Base-by-base conservation (phyloP, 2,113 vertebrate species). In the Athene cunicularia region DNA sequence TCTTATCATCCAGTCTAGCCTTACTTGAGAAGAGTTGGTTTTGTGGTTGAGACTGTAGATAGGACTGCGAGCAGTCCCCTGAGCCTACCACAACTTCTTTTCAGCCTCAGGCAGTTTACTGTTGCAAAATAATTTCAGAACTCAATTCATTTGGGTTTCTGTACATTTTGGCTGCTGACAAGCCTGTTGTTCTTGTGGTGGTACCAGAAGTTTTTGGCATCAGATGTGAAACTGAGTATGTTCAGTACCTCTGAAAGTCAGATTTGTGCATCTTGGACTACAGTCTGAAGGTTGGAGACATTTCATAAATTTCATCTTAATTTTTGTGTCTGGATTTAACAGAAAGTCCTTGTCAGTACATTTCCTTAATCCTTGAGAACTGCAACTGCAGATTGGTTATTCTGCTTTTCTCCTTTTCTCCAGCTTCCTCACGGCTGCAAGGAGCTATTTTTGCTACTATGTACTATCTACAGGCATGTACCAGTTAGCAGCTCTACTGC, bases 51-150 rank as follows among this genome's bases (percentile, higher is more conserved):
- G 41, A 27, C 47, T 85, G 55, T 80, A 47, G 58, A 15, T 47
- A 16, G 37, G 63, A 75, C 5, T 6, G 27, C 0, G 0, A 56
- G 43, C 39, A 60, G 33, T 59, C 26, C 33, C 15, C 59, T 1
- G 3, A 76, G 53, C 33, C 49, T 90, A n/a, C 26, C 33, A 6
- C 19, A 43, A 15, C 30, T 75, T 83, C 43, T 82, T 41, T 83
- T 49, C 53, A 80, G 45, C 55, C 35, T 80, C 1, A 1, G 53
- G 33, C 23, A 77, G 56, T 12, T 52, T 59, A 28, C 16, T 68
- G 28, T 50, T 68, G 60, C n/a, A 84, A 21, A 89, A 22, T 30
- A 2, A 30, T 66, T 93, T 81, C 45, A 86, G 68, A 76, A 52
- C n/a, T 93, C 28, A 3, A 7, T 60, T 92, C 74, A 30, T 27